Evolutionary conservation across 1,140 invertebrate species (phyloP), one percentile per base, ranked within the genome.

Genomic region (Phymorhynchus buccinoides): DNA sequence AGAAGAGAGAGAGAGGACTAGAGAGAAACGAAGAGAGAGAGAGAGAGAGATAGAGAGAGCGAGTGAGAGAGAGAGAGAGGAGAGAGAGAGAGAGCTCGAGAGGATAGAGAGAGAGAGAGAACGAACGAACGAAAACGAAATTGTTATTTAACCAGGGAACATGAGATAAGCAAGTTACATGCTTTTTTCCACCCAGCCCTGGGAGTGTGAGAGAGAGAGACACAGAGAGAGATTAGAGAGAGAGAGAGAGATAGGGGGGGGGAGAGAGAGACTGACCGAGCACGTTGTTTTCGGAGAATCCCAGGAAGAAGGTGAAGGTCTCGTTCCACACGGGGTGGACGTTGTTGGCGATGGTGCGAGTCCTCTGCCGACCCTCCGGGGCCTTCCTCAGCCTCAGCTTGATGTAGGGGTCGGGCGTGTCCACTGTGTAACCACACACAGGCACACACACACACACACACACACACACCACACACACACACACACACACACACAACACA

Each of bases 361-460:
- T 94, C 78, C 89, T 88, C 77, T 93, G 92, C 14, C 88, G 89
- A 1, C 93, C 91, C 86, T 94, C 93, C 3, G 93, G 93, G 18
- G 93, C 93, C 0, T 90, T 92, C 39, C 89, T 90, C 22, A 94
- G 89, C 37, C 87, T 84, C n/a, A 94, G 84, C 16, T 90, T 86
- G 1, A 94, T 89, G 87, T 94, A 94, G 0, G 94, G 94, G 87
- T 94, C 94, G 12, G 94, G 94, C 3, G 92, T 94, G 87, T 94
- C 94, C 83, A 94, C 94, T 94, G 88, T 18, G 16, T 52, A 52
- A 22, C 12, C 0, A 62, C 56, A 62, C 56, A 27, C 12, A 62
- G 0, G 4, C 56, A 62, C 14, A 18, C 6, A 12, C 56, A 62
- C n/a, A n/a, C n/a, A n/a, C n/a, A n/a, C n/a, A n/a, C 12, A 14